Percentiles rank a stretch among this genome's conserved stretches.
These are phyloP conservation scores for Idris sp. DNA, from an alignment of 1,140 invertebrate genomes.

Conservation along the genomic window DNA sequence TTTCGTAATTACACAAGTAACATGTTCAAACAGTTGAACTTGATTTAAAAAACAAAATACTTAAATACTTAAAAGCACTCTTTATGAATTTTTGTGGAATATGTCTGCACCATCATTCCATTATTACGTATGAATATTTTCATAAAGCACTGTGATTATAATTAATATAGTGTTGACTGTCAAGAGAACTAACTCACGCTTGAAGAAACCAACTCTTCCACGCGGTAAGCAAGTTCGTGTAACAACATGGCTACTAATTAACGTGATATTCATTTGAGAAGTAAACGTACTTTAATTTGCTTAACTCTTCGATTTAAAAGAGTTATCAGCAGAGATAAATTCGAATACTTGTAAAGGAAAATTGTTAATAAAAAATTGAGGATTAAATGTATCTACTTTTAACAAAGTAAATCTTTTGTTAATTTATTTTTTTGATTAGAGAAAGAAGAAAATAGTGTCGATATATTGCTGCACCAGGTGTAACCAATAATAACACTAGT, in stretches of 20 bases:
- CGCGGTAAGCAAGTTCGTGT: slow-evolving; percentile 32
- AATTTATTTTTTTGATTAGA: too few relatives aligned
- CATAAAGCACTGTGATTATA: slow-evolving; percentile 51
- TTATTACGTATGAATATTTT: slow-evolving; percentile 54
- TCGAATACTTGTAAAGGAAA: too few relatives aligned
- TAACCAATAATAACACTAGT: too few relatives aligned
- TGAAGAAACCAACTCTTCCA: slow-evolving; percentile 53
- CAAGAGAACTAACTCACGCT: slow-evolving; percentile 50
- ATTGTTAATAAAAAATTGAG: neutral
- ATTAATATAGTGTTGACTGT: slow-evolving; percentile 55
- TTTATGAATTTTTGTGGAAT: slow-evolving; percentile 47
- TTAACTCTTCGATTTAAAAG: too few relatives aligned
- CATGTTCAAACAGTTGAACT: too few relatives aligned
- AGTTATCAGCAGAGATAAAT: too few relatives aligned
- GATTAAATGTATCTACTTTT: too few relatives aligned
- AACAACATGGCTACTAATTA: slow-evolving; percentile 52
- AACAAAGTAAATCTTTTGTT: too few relatives aligned
- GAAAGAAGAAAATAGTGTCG: too few relatives aligned
- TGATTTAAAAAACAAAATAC: too few relatives aligned
- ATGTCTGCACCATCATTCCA: slow-evolving; percentile 34
- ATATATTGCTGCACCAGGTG: too few relatives aligned
- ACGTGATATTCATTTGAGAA: slow-evolving; percentile 29
- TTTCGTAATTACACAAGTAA: neutral
- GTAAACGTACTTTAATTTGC: slow-evolving; percentile 19
- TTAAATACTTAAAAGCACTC: too few relatives aligned